These are phyloP conservation scores for Megaceryle alcyon DNA, from an alignment of 2,797 vertebrate genomes.

Conservation along the genomic window DNA sequence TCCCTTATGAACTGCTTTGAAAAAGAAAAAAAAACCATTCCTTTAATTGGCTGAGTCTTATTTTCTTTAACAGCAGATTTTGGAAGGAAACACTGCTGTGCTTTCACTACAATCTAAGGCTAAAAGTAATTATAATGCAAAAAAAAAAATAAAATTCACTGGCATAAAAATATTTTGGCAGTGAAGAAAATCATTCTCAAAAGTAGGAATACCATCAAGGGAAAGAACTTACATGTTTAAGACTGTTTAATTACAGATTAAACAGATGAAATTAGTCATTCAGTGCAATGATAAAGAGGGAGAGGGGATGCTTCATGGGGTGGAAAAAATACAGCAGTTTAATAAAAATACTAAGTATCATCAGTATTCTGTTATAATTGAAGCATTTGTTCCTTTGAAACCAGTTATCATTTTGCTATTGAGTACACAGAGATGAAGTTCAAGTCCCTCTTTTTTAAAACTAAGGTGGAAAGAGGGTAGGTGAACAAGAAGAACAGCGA, in stretches of 20 bases:
- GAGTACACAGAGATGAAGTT: not conserved
- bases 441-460: not conserved
- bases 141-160: not conserved
- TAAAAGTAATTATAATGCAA: not conserved
- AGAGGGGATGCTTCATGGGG: not conserved
- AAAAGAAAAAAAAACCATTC: not conserved
- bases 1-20: not conserved
- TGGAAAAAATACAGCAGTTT: not conserved
- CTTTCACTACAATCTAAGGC: not conserved
- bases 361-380: not conserved
- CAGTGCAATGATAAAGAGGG: not conserved
- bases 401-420: not conserved
- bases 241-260: slow-evolving; percentile 20
- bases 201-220: slow-evolving; percentile 2
- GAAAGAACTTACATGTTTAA: not conserved
- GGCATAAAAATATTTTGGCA: not conserved
- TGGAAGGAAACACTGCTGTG: not conserved
- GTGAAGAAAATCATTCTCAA: not conserved
- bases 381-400: not conserved
- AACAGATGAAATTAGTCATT: slow-evolving; percentile 12
- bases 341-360: not conserved
- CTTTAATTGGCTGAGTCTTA: not conserved
- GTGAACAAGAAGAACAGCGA: not conserved
- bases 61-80: slow-evolving; percentile 25
- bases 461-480: not conserved